Evolutionary conservation across 2,888 invertebrate species (phyloP).

Genomic region (Macrophya alboannulata): DNA sequence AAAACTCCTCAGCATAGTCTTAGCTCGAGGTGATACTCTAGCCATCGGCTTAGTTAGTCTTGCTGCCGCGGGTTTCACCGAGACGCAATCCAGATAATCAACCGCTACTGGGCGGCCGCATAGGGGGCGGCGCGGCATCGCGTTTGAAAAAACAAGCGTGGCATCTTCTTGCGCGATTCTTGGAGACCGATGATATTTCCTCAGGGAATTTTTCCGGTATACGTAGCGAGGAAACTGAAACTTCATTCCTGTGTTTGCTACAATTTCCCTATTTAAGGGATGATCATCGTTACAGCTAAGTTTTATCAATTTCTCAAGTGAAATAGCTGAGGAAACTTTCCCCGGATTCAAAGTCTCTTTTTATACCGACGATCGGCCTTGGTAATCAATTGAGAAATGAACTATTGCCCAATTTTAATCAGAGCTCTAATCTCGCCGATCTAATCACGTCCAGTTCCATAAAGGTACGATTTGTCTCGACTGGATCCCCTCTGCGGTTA

Average conservation of each 20-base stretch:
- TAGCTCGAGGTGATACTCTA: conserved; percentile 25
- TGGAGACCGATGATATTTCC: background rate
- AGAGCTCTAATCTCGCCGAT: conserved; percentile 2
- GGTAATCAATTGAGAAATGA: background rate
- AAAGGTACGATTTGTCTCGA: background rate
- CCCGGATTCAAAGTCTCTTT: background rate
- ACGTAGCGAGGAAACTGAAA: background rate
- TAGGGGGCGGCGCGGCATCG: conserved; percentile 24
- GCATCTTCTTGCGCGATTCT: conserved; percentile 16
- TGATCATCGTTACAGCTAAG: too few relatives aligned
- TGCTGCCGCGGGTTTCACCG: background rate
- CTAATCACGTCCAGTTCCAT: conserved; percentile 28
- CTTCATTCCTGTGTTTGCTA: background rate
- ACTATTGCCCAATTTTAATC: background rate
- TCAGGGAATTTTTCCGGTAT: background rate
- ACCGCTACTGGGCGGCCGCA: conserved; percentile 46
- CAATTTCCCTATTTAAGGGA: background rate
- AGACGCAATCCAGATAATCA: conserved; percentile 54
- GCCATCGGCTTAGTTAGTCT: conserved; percentile 24
- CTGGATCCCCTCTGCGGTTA: conserved; percentile 8
- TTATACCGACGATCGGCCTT: background rate
- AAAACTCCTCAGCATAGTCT: conserved; percentile 10
- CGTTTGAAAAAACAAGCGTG: conserved; percentile 33
- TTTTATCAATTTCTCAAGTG: background rate
- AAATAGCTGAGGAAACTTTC: background rate